These are phyloP conservation scores for Amiota minor DNA, from an alignment of 2,888 invertebrate species.

Conservation along the genomic window DNA sequence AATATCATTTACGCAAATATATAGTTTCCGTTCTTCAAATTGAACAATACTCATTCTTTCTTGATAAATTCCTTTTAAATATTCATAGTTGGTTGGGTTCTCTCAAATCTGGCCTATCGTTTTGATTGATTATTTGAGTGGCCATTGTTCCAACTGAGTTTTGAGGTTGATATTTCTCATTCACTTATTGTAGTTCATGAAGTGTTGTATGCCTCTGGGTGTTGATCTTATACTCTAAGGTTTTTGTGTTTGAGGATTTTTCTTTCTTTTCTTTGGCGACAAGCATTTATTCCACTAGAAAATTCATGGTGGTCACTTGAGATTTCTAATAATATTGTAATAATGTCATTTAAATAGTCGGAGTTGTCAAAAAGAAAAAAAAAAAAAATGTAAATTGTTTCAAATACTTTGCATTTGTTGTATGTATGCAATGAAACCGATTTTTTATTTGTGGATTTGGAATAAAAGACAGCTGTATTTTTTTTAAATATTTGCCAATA, in stretches of 20 bases:
- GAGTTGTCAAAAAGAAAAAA: background rate
- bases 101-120: conserved; percentile 47
- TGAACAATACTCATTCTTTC: too few species aligned
- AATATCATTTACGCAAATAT: conserved; percentile 21
- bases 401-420: conserved; percentile 3
- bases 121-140: conserved; percentile 58
- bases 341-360: conserved; percentile 30
- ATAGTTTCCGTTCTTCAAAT: conserved; percentile 14
- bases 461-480: background rate
- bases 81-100: conserved; percentile 36
- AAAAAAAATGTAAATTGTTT: conserved; percentile 17
- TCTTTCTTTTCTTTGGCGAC: conserved; percentile 3
- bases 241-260: background rate
- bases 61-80: conserved; percentile 25
- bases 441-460: background rate
- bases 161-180: background rate
- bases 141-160: conserved; percentile 7
- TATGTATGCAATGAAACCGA: too few species aligned
- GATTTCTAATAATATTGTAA: conserved; percentile 30
- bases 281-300: conserved; percentile 31
- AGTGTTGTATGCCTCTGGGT: conserved; percentile 1
- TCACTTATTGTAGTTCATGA: background rate
- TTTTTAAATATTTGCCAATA: background rate
- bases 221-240: background rate
- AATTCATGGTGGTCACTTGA: conserved; percentile 38